Conservation (phyloP, 2,888 invertebrate genomes). For the Dryocosmus kuriphilus region DNA sequence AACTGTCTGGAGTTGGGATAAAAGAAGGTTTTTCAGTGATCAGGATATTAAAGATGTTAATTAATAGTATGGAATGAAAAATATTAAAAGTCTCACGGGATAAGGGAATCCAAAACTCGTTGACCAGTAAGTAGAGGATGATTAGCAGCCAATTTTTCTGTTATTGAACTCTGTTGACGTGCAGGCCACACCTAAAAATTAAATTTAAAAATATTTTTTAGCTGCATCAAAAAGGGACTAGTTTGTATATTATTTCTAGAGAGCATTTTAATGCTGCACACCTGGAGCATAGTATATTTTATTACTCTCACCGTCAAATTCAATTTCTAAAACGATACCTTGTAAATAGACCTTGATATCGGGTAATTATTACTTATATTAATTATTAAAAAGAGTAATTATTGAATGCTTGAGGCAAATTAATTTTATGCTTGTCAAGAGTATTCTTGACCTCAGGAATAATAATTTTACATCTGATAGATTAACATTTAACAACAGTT, state of each 20-base stretch:
- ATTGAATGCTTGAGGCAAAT: no score
- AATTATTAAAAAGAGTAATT: slow-evolving; percentile 24
- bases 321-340: slow-evolving; percentile 98
- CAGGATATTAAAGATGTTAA: slow-evolving; percentile 46
- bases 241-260: slow-evolving; percentile 20
- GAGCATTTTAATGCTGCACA: slow-evolving; percentile 49
- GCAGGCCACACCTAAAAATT: slow-evolving; percentile 93
- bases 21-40: no score
- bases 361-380: slow-evolving; percentile 10
- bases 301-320: slow-evolving; percentile 97
- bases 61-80: slow-evolving; percentile 31
- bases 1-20: no score
- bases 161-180: slow-evolving; percentile 96
- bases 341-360: slow-evolving; percentile 75
- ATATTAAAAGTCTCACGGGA: slow-evolving; percentile 87
- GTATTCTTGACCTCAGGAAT: no score
- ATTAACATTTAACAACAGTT: no score
- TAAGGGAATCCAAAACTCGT: slow-evolving; percentile 97
- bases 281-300: slow-evolving; percentile 97
- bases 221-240: not conserved
- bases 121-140: slow-evolving; percentile 99
- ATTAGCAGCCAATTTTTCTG: slow-evolving; percentile 99
- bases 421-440: no score
- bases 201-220: not conserved
- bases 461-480: no score